Evolutionary conservation across 2,797 vertebrate species (phyloP).

Genomic region (Ciconia nigra): DNA sequence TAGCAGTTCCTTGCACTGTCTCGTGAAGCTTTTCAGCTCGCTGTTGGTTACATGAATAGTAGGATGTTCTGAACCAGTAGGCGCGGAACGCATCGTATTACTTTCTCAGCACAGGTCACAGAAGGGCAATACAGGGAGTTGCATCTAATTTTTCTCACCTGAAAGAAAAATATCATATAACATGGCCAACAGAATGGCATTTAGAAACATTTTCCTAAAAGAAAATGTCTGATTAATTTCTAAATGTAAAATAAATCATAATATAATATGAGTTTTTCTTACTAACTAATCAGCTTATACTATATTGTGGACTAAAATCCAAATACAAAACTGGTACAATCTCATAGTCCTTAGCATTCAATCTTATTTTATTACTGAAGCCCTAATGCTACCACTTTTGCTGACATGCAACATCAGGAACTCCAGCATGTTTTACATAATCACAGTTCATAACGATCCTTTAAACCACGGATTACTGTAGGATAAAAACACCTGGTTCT

Average conservation of each 20-base stretch:
- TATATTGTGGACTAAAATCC: neutral
- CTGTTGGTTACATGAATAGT: neutral
- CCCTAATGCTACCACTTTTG: neutral
- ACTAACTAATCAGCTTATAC: neutral
- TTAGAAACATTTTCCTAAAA: neutral
- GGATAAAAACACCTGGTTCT: slow-evolving; percentile 4
- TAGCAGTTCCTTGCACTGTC: neutral
- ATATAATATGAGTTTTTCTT: neutral
- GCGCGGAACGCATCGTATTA: neutral
- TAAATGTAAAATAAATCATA: neutral
- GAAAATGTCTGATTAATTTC: neutral
- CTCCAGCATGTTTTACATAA: neutral
- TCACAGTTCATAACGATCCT: neutral
- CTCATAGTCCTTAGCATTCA: neutral
- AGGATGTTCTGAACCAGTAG: neutral
- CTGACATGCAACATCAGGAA: neutral
- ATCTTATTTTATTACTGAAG: neutral
- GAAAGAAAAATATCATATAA: neutral
- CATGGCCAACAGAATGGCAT: neutral
- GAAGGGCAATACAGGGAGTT: neutral
- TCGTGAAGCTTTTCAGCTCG: neutral
- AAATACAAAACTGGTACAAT: neutral
- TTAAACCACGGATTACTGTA: neutral
- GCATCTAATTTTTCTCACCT: neutral
- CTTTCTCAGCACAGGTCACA: neutral